Base-by-base conservation (phyloP, 2,113 vertebrate species). In the Neolamprologus modestus region DNA sequence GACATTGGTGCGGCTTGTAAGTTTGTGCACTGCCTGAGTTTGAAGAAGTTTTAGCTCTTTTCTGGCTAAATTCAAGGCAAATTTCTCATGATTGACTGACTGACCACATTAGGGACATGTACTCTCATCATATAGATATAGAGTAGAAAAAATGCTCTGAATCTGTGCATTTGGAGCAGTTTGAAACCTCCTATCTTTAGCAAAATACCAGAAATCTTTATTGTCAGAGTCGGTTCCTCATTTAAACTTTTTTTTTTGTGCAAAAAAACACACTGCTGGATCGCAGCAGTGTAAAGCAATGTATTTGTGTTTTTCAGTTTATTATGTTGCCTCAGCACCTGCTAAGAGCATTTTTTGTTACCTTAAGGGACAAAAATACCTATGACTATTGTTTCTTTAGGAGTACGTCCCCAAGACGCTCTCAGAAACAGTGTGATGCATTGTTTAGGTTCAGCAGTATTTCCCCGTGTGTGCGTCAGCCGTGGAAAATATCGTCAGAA, bases 341-440 rank as follows among this genome's bases (percentile, higher is more conserved):
- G 88, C 40, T 33, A 37, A 89, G 28, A 53, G 4, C 71, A 84
- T 85, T 91, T 86, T 57, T 61, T 59, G 71, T 84, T 45, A 55
- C 86, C 91, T 82, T 52, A 2, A 19, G 24, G 81, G 4, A 54
- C 14, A 54, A 2, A 90, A 88, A 81, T 42, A 89, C 68, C 21
- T 61, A 59, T 68, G 28, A 10, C 89, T 63, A 91, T 94, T 92
- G 89, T 94, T 90, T 71, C 40, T 89, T 71, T 37, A 85, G 54
- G 63, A 78, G 57, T 24, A 80, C 26, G 47, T 40, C 31, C 81
- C 80, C 57, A 28, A 63, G 57, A 71, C 50, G 54, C 8, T 91
- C 84, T 59, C 16, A n/a, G 59, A 40, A 54, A 87, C 55, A 85
- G 59, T 76, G 47, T 66, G 79, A 24, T 86, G 53, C 68, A 91